Evolutionary conservation across 2,888 invertebrate species (phyloP), one percentile per base, ranked within the genome.

Genomic region (Drosophila trichaetosa): DNA sequence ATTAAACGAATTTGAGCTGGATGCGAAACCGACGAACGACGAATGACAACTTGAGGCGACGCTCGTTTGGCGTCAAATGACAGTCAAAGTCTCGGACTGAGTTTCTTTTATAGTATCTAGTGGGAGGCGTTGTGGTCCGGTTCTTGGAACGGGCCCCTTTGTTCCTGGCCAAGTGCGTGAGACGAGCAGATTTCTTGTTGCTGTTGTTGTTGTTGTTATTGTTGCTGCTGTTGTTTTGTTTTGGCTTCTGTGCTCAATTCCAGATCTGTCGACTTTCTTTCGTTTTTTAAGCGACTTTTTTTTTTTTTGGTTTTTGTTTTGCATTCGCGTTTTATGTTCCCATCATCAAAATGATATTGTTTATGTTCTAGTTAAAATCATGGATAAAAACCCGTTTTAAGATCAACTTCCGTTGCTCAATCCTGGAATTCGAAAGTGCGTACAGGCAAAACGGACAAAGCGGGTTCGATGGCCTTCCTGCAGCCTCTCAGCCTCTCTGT

Each of bases 161-260:
- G 90, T 82, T 82, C 91, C 90, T 89, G 90, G 63, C 91, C 82
- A 81, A 68, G 77, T 83, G 89, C 87, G 91, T 86, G 81, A 57
- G 46, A 46, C 46, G 58, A 48, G 48, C 42, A 54, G 54, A 66
- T 64, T 60, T 67, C 70, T 73, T 72, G 57, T 76, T 76, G 67
- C 69, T 57, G 49, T 64, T 69, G 34, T 56, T 63, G 34, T 31
- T 62, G 34, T 27, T 59, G 60, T 31, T 61, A 21, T 7, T 46
- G 13, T 46, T 42, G 29, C 29, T 63, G 46, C 34, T 62, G 34
- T 31, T 59, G 60, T 46, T 62, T 53, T 58, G 68, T 11, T 53
- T 56, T 62, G 68, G 36, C 29, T 51, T 38, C 56, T 85, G 87
- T 70, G 73, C 89, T 82, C 89, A 90, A 87, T 90, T 82, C 75